Conservation (phyloP, 1,140 invertebrate genomes). For the Drosophila equinoxialis region DNA sequence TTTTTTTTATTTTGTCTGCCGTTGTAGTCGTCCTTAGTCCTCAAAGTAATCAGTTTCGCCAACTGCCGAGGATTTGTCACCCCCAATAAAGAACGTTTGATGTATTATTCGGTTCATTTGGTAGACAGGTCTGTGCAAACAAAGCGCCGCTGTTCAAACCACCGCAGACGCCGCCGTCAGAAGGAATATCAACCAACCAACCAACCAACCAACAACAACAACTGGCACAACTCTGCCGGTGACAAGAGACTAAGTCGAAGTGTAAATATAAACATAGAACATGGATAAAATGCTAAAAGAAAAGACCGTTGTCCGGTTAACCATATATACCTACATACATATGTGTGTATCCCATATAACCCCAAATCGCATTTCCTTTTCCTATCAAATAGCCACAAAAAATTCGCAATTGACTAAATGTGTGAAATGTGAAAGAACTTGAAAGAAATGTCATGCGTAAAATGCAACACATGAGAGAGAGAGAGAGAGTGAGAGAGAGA, state of each 20-base stretch:
- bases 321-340: conserved; percentile 4
- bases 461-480: background rate
- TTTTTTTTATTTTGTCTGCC: background rate
- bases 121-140: conserved; percentile 82
- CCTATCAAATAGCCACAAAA: too few relatives aligned
- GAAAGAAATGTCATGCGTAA: background rate
- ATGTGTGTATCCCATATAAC: background rate
- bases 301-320: conserved; percentile 36
- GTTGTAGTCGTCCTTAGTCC: conserved; percentile 29
- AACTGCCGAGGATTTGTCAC: conserved; percentile 81
- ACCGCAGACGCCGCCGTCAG: conserved; percentile 24
- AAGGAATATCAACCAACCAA: conserved; percentile 16
- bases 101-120: conserved; percentile 83
- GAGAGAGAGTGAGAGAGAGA: background rate
- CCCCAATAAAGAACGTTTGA: conserved; percentile 82
- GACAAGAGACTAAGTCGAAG: conserved; percentile 54
- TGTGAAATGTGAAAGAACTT: too few relatives aligned
- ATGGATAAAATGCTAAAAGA: conserved; percentile 19
- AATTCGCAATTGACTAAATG: too few relatives aligned
- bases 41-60: conserved; percentile 68
- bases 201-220: background rate
- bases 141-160: conserved; percentile 60
- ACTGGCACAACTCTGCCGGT: conserved; percentile 53
- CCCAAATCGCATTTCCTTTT: background rate
- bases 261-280: conserved; percentile 51